These are phyloP conservation scores for Saturnia pavonia DNA, from an alignment of 2,888 invertebrate genomes.

Conservation along the genomic window DNA sequence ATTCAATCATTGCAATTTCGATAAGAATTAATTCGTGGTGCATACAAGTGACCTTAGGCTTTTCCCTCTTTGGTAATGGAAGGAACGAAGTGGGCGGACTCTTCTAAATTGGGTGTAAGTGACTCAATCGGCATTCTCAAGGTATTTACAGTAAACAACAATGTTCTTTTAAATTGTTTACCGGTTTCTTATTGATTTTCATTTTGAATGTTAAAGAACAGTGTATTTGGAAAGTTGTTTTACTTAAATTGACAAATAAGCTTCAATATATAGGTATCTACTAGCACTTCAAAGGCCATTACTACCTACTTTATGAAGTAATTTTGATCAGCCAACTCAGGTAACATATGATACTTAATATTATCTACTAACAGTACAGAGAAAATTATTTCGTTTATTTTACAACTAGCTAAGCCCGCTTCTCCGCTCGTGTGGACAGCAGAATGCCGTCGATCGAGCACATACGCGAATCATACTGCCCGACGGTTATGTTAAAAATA, in stretches of 20 bases:
- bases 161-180: slow-evolving; percentile 7
- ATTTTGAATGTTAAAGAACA: slow-evolving; percentile 8
- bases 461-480: too few relatives aligned
- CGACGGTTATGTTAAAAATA: too few relatives aligned
- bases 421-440: too few relatives aligned
- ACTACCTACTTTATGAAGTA: not conserved
- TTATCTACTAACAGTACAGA: not conserved
- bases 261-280: not conserved
- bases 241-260: not conserved
- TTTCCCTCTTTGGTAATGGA: slow-evolving; percentile 36
- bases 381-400: too few relatives aligned
- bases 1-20: slow-evolving; percentile 32
- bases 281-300: not conserved
- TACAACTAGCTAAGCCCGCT: too few relatives aligned
- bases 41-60: slow-evolving; percentile 39
- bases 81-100: slow-evolving; percentile 38
- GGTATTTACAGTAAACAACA: slow-evolving; percentile 20
- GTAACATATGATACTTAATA: too few relatives aligned
- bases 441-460: too few relatives aligned
- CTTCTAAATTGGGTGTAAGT: slow-evolving; percentile 26
- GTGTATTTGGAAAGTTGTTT: slow-evolving; percentile 6
- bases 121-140: slow-evolving; percentile 24
- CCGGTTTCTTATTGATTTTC: slow-evolving; percentile 15
- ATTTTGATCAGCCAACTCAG: not conserved
- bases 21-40: slow-evolving; percentile 34